phyloP scores from a whole-genome alignment of 2,113 vertebrate species.

The Lepisosteus osseus region DNA sequence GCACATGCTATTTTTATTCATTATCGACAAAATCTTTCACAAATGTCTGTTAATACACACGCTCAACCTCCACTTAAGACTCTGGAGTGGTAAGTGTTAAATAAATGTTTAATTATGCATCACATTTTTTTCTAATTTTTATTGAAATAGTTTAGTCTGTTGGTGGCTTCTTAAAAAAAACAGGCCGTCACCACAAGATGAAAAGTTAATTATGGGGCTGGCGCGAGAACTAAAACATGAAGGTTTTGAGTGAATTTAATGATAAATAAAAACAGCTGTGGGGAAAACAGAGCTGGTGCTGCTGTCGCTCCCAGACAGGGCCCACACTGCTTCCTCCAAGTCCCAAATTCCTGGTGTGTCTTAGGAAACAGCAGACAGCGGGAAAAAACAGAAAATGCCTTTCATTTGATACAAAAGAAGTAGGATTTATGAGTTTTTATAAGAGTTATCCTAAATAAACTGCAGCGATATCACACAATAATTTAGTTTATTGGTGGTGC shows the following conservation, averaged over 20 bases:
- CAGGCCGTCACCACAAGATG: conserved; percentile 63
- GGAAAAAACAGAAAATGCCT: conserved; percentile 27
- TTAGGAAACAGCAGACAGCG: neutral
- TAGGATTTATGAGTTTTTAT: too few relatives aligned
- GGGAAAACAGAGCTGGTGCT: conserved; percentile 43
- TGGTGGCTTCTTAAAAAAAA: conserved; percentile 55
- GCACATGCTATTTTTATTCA: too few relatives aligned
- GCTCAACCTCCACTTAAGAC: too few relatives aligned
- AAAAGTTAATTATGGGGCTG: conserved; percentile 79
- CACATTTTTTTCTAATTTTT: conserved; percentile 31
- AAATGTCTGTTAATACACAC: too few relatives aligned
- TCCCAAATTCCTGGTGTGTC: conserved; percentile 48
- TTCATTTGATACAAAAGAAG: conserved; percentile 62
- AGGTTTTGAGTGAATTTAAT: conserved; percentile 67
- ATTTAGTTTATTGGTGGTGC: too few relatives aligned
- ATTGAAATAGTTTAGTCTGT: conserved; percentile 54
- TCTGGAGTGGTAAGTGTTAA: conserved; percentile 49
- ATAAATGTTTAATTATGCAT: conserved; percentile 48
- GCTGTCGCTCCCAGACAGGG: conserved; percentile 27
- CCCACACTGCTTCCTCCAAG: conserved; percentile 58
- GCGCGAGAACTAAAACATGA: conserved; percentile 71
- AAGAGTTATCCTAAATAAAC: too few relatives aligned
- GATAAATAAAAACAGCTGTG: conserved; percentile 82
- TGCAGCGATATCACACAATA: neutral
- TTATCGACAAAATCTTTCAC: too few relatives aligned